Conservation (phyloP, 2,888 invertebrate genomes). For the Clostera curtula region DNA sequence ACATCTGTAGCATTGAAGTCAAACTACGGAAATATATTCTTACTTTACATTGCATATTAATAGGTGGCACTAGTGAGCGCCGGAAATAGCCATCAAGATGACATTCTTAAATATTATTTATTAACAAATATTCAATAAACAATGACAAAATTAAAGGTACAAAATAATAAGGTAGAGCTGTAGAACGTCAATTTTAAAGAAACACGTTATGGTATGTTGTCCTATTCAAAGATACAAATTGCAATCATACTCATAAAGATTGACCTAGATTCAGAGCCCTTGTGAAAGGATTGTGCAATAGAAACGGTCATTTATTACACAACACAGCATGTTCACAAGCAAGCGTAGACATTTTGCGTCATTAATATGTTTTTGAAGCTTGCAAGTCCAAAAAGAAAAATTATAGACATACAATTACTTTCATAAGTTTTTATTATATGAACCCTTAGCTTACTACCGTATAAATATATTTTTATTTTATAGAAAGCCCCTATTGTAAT, state of each 20-base stretch:
- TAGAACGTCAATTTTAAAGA: too few species aligned
- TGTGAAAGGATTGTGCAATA: constrained; percentile 76
- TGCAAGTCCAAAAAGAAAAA: constrained; percentile 21
- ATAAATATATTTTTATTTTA: constrained; percentile 7
- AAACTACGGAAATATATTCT: too few species aligned
- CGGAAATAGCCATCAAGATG: constrained; percentile 16
- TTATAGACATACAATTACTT: constrained; percentile 30
- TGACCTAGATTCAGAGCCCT: constrained; percentile 74
- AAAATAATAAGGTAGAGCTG: too few species aligned
- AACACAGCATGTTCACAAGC: constrained; percentile 67
- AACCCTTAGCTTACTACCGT: background rate
- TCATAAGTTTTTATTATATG: constrained; percentile 18
- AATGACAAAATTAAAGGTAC: background rate
- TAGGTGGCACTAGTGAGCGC: constrained; percentile 24
- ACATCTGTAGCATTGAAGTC: too few species aligned
- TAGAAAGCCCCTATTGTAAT: constrained; percentile 6
- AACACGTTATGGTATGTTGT: too few species aligned
- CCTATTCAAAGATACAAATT: constrained; percentile 29
- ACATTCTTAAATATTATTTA: constrained; percentile 3
- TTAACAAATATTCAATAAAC: constrained; percentile 1
- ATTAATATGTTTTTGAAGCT: constrained; percentile 43
- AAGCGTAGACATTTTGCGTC: constrained; percentile 62
- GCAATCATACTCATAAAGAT: constrained; percentile 61
- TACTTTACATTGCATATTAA: background rate
- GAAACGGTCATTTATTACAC: constrained; percentile 75